These are phyloP conservation scores for Lytechinus pictus DNA, from an alignment of 35 echinoderm and acorn worm genomes.

Conservation along the genomic window DNA sequence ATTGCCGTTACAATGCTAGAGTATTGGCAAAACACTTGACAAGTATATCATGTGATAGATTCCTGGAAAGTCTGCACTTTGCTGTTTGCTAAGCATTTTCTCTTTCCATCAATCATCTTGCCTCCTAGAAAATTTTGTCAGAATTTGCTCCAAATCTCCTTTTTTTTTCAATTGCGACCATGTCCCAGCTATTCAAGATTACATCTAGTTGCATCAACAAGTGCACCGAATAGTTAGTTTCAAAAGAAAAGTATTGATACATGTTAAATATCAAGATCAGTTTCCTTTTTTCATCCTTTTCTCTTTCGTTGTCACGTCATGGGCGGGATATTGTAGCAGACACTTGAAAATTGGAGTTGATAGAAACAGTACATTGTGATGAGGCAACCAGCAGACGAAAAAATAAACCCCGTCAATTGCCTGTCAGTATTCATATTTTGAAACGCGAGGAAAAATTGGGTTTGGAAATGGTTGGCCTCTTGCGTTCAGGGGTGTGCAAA, in stretches of 20 bases:
- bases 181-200: neutral
- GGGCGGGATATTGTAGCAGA: neutral
- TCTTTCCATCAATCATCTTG: neutral
- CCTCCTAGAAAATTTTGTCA: neutral
- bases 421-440: constrained; percentile 13
- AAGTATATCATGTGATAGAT: neutral
- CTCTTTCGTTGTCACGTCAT: neutral
- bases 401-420: neutral
- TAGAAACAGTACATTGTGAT: neutral
- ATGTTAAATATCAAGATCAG: neutral
- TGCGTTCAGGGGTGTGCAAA: neutral
- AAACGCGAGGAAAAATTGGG: neutral
- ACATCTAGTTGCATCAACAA: neutral
- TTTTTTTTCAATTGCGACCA: neutral
- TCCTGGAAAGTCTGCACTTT: neutral
- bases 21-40: constrained; percentile 1
- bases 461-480: neutral
- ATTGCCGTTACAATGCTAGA: neutral
- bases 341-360: neutral
- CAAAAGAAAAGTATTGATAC: neutral
- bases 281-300: neutral
- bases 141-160: neutral
- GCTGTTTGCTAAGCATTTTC: neutral
- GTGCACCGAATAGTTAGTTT: neutral
- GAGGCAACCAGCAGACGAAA: neutral